phyloP scores from a whole-genome alignment of 2,113 vertebrate genomes.

The Meleagris gallopavo region DNA sequence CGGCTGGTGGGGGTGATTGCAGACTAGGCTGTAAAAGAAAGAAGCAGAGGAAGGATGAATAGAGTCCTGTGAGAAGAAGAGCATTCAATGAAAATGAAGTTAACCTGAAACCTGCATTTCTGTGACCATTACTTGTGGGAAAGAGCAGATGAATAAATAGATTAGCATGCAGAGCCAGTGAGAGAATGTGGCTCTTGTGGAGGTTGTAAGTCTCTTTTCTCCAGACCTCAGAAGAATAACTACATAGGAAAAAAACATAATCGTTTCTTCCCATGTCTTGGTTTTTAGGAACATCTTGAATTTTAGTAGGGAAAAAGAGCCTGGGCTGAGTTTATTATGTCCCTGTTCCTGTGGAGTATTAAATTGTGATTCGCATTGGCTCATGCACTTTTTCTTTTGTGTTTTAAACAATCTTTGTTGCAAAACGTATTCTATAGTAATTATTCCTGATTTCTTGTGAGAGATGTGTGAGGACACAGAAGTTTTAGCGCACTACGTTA shows the following conservation, averaged over 20 bases:
- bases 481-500: conserved; percentile 1
- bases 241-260: not conserved
- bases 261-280: not conserved
- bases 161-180: not conserved
- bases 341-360: conserved; percentile 20
- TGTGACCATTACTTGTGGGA: not conserved
- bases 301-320: not conserved
- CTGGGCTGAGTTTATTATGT: conserved; percentile 8
- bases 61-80: not conserved
- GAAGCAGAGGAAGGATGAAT: not conserved
- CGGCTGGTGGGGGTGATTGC: not conserved
- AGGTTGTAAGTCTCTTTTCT: not conserved
- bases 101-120: not conserved
- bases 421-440: not conserved
- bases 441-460: not conserved
- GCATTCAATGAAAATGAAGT: not conserved
- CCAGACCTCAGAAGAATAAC: not conserved
- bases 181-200: not conserved
- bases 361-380: not conserved
- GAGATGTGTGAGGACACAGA: not conserved
- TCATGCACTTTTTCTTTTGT: not conserved
- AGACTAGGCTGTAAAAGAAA: not conserved
- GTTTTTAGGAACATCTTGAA: not conserved
- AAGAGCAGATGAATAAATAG: not conserved
- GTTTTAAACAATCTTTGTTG: conserved; percentile 33